Base-by-base conservation (phyloP, 2,113 vertebrate species). In the Ranitomeya imitator region DNA sequence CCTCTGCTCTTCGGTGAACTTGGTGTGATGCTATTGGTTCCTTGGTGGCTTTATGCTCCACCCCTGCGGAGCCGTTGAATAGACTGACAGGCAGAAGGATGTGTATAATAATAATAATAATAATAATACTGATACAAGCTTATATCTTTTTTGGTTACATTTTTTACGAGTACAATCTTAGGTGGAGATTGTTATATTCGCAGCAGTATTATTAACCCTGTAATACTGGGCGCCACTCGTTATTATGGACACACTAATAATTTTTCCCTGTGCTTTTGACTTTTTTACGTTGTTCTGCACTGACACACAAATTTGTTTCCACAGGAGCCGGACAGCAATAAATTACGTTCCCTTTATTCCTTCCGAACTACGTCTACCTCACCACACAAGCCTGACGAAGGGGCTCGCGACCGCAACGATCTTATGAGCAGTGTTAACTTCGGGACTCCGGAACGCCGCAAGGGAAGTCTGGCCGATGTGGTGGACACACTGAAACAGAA, bases 341-440 rank as follows among this genome's bases (percentile, higher is more conserved):
- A 99, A 95, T 97, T 99, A 96, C 99, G 98, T 94, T 98, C 97
- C 95, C 95, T 98, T 90, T 99, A 99, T 97, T 98, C 98, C 96
- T 99, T 99, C 97, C 97, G 97, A 96, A 99, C 98, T 97, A 99
- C 97, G 94, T 98, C 98, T 96, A 99, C 98, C 96, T 99, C 98
- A 95, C 98, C 98, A 92, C 97, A 97, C 94, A 99, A 99, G 94
- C 96, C 97, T 69, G 98, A 99, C 93, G 98, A 99, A 95, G 98
- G 97, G 95, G 96, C 96, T 91, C 96, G 98, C 93, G 98, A 99
- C 92, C 97, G 98, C 87, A 94, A 95, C 13, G 98, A 99, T 94
- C 96, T 97, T 94, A 97, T 98, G 96, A 97, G 95, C 91, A 96
- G 96, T 95, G 97, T 97, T 93, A 97, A 96, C 77, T 99, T 99